Conservation (phyloP, 2,113 vertebrate species). For the Chloropsis hardwickii region DNA sequence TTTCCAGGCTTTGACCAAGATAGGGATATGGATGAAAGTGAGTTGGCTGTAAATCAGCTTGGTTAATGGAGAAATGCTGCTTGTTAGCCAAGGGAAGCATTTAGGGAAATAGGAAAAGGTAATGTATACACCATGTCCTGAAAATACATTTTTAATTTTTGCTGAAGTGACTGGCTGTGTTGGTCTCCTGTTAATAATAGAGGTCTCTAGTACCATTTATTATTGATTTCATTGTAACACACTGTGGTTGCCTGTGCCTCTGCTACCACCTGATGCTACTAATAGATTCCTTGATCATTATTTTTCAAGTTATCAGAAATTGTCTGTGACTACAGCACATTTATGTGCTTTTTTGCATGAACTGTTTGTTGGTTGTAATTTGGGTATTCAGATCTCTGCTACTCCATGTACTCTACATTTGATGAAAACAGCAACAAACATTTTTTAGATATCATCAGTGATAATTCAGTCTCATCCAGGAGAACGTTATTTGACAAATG, state of each 20-base stretch:
- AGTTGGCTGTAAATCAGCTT: conserved; percentile 53
- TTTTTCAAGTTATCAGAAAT: background rate
- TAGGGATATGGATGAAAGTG: conserved; percentile 54
- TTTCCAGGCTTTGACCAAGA: conserved; percentile 62
- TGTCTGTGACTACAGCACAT: background rate
- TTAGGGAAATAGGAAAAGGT: conserved; percentile 45
- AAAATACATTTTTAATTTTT: conserved; percentile 47
- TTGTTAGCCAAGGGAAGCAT: conserved; percentile 57
- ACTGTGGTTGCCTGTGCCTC: background rate
- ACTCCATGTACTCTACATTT: background rate
- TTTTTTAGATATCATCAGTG: background rate
- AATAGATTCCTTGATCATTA: background rate
- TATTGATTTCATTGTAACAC: background rate
- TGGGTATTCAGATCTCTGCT: background rate
- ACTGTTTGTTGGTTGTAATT: background rate
- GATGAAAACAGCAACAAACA: background rate
- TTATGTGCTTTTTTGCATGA: background rate
- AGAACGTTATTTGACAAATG: background rate
- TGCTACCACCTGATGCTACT: background rate
- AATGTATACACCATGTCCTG: conserved; percentile 33
- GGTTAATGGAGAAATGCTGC: conserved; percentile 48
- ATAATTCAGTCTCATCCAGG: background rate
- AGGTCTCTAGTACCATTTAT: background rate
- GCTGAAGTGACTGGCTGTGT: background rate
- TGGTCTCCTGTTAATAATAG: background rate